Evolutionary conservation across 1,140 invertebrate genomes (phyloP), one percentile per base, ranked within the genome.

Genomic region (Diabrotica undecimpunctata): DNA sequence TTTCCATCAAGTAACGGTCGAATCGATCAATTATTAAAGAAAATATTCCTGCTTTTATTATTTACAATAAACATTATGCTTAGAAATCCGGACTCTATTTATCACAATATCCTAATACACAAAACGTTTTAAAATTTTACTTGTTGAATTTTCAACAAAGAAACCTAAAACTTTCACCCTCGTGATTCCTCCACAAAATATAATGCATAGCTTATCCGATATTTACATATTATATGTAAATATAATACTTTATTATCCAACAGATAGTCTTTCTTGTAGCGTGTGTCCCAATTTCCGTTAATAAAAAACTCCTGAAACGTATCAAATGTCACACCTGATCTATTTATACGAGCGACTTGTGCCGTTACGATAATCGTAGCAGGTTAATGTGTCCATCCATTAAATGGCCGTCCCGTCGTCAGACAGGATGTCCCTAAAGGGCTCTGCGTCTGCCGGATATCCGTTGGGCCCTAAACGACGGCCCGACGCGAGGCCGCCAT

Each of bases 391-490:
- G 62, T 64, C 62, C 25, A 60, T 65, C 67, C 62, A 66, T 69
- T 69, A 66, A 69, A 35, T 46, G 58, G 64, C 14, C 25, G 37
- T 63, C 56, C 55, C 54, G 64, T n/a, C 25, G 46, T 60, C 56
- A 56, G 64, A 69, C 64, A 63, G 67, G 67, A 69, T 66, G 61
- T 65, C 64, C 60, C 64, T 68, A 66, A 68, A 66, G 67, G 66
- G 64, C 64, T 41, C 54, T 69, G 64, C 64, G 57, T 69, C 64
- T 69, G 64, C 53, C 64, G 67, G 67, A 69, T 51, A 61, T 69
- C 67, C 67, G 67, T 41, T 39, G 53, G 25, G 60, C 60, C 60
- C 25, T 62, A 62, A 62, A 60, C 67, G 57, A 53, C 67, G 57
- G 55, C 36, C 57, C 60, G 67, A 39, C 41, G n/a, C 41, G 41